Evolutionary conservation across 2,888 invertebrate species (phyloP).

Genomic region (Neoaliturus tenellus): DNA sequence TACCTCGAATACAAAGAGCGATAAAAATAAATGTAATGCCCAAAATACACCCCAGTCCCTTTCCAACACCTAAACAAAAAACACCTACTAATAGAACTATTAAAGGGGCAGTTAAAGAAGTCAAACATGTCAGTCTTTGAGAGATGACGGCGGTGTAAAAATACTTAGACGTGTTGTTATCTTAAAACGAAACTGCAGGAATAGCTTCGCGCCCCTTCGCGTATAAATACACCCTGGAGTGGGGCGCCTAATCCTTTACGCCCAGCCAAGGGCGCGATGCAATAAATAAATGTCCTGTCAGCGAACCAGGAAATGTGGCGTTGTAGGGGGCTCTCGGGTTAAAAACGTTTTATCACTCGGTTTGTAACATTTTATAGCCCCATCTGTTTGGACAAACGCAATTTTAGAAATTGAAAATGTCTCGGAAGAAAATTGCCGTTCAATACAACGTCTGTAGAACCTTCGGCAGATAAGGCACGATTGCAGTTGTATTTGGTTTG

Average conservation of each 20-base stretch:
- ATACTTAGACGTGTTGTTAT: slow-evolving; percentile 26
- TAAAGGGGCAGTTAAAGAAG: not conserved
- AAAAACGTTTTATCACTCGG: not conserved
- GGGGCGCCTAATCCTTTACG: slow-evolving; percentile 5
- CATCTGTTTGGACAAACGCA: not conserved
- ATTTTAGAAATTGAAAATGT: not conserved
- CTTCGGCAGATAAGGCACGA: not conserved
- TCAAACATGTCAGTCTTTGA: not conserved
- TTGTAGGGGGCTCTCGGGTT: not conserved
- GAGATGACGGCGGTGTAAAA: not conserved
- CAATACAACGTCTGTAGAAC: not conserved
- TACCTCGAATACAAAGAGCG: not conserved
- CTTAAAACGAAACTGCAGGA: slow-evolving; percentile 36
- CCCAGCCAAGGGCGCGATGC: not conserved
- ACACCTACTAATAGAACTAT: not conserved
- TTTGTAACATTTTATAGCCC: not conserved
- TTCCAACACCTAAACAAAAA: not conserved
- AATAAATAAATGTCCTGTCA: slow-evolving; percentile 6
- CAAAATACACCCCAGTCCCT: not conserved
- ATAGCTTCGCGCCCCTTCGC: not conserved
- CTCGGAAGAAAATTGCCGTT: not conserved
- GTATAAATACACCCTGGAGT: not conserved
- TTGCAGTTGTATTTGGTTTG: not conserved
- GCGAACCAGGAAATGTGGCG: slow-evolving; percentile 19
- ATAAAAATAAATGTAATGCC: not conserved